Evolutionary conservation across 2,113 vertebrate species (phyloP), one percentile per base, ranked within the genome.

Genomic region (Condylura cristata): DNA sequence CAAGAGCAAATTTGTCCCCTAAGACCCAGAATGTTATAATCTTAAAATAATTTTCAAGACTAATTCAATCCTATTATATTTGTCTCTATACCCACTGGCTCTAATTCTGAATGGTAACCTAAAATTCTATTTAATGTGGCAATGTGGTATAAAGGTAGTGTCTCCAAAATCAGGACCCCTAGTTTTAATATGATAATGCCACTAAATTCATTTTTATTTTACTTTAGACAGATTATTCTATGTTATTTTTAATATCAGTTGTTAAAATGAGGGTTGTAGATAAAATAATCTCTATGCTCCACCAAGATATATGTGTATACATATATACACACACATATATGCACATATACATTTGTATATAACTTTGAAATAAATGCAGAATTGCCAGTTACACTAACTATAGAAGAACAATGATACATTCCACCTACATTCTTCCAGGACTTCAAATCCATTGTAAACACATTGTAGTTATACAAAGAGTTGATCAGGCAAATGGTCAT

Each of bases 31-130:
- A 83, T 68, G 32, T 39, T 83, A 46, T 56, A 60, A 71, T 92
- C 20, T 89, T 58, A 41, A 94, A 85, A 34, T 22, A 86, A 32
- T 46, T 89, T 86, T 82, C 44, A 89, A 53, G 74, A 44, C 20
- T 37, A 17, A 5, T 14, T 86, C 72, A 53, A 30, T 84, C 11
- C 11, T 58, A 10, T 26, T 65, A 2, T 56, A 17, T 63, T 32
- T 91, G 18, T 53, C 66, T 51, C 11, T 48, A 48, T 48, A 48
- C 46, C 44, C 44, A 16, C 48, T 63, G 20, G 46, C 32, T 44
- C 22, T 44, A 65, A 58, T 86, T 58, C 17, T 86, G 24, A 72
- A 10, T n/a, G 44, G 46, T 68, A 84, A 74, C 18, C 11, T 88
- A 46, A 37, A 92, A 70, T 68, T 53, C 65, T 63, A 60, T 78